phyloP scores from a whole-genome alignment of 2,113 vertebrate species.

The Coracopsis vasa region DNA sequence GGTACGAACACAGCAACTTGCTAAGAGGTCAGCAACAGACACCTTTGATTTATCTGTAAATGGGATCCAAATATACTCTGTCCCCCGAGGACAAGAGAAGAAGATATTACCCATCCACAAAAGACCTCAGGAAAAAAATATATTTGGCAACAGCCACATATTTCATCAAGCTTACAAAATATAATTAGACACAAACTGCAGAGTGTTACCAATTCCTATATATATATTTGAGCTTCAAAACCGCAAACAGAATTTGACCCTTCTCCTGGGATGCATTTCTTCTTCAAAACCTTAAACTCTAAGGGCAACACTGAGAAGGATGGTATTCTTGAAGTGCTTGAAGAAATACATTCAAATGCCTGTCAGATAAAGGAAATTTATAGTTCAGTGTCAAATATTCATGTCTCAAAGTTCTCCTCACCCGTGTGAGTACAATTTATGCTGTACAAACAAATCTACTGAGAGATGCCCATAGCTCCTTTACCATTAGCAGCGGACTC shows the following conservation, averaged over 20 bases:
- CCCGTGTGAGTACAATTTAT: background rate
- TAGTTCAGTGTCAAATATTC: constrained; percentile 35
- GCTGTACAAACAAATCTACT: background rate
- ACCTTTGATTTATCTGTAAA: background rate
- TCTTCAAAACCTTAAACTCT: background rate
- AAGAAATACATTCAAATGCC: constrained; percentile 1
- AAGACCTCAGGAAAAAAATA: background rate
- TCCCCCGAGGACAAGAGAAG: background rate
- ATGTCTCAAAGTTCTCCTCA: background rate
- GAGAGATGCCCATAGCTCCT: background rate
- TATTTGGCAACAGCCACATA: background rate
- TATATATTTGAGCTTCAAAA: background rate
- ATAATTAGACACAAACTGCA: background rate
- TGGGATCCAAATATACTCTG: background rate
- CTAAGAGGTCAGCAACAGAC: background rate
- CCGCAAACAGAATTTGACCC: background rate
- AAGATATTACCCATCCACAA: background rate
- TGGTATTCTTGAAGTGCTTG: constrained; percentile 41
- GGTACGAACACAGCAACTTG: background rate
- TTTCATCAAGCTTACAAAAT: background rate
- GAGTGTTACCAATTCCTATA: background rate
- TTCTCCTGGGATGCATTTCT: background rate
- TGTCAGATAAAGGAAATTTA: constrained; percentile 10
- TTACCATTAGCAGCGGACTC: background rate
- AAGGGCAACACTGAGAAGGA: constrained; percentile 17